Base-by-base conservation (phyloP, 2,888 invertebrate genomes). In the Unio pictorum region DNA sequence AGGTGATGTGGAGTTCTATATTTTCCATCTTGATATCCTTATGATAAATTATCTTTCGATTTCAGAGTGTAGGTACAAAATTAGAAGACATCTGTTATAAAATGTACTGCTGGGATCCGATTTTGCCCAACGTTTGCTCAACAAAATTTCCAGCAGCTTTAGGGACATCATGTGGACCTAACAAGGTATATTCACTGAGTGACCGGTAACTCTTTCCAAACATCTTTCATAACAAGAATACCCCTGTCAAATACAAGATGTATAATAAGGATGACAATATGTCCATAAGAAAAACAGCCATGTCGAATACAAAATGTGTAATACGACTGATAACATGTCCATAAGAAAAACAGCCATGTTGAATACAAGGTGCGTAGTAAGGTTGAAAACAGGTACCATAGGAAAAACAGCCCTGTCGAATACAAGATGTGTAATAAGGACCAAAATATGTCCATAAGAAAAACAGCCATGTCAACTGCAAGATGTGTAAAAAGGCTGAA, bases 21-120 rank as follows among this genome's bases (percentile, higher is more conserved):
- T 64, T 57, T 23, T 28, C 54, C 54, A 54, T 30, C 5, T 66
- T 4, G 56, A 55, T 64, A 28, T 56, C n/a, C 15, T 28, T 30
- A 23, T 61, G 54, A 34, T 17, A 15, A 18, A 28, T 61, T 15
- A 57, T 55, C 30, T 34, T 54, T 8, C 8, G 20, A 7, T 34
- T 57, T n/a, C 34, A 76, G 73, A 76, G 76, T 61, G 56, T 72
- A 4, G 71, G 76, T 5, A 76, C 76, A 54, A 69, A 54, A 15
- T 28, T 76, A 2, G 73, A 71, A 58, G 76, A 76, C 57, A 76
- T 73, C 20, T 76, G 76, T 56, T 67, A 71, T 58, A 76, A 76
- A 59, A 72, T 76, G 73, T 76, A 67, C 60, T 73, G 76, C 58
- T 76, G 76, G 76, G 76, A 76, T 58, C 76, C 76, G 2, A 3